Percentiles rank a stretch among this genome's conserved stretches.
phyloP scores from a whole-genome alignment of 2,888 invertebrate genomes.

The Osedax fenrisi region DNA sequence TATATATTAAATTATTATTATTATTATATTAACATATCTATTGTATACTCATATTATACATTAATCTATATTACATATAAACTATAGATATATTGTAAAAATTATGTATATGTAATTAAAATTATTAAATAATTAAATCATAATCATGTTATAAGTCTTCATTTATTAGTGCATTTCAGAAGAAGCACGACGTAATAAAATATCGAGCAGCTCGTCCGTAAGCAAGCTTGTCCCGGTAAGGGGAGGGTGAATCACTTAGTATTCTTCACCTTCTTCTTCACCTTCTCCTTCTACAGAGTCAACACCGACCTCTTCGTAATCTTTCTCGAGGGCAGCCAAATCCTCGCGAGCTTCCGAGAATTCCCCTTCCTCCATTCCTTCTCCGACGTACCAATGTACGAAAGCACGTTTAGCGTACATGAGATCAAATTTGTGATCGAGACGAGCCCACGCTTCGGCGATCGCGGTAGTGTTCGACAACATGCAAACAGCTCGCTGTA shows the following conservation, averaged over 20 bases:
- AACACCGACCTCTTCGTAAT: slow-evolving; percentile 45
- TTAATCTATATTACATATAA: too few relatives aligned
- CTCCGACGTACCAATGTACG: slow-evolving; percentile 72
- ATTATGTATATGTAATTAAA: too few relatives aligned
- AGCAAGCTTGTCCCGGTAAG: too few relatives aligned
- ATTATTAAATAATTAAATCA: too few relatives aligned
- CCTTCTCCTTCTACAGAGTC: slow-evolving; percentile 37
- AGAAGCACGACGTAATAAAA: too few relatives aligned
- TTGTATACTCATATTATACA: too few relatives aligned
- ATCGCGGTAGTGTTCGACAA: slow-evolving; percentile 82
- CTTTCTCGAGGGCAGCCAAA: slow-evolving; percentile 52
- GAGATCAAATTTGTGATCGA: slow-evolving; percentile 66
- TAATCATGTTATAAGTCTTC: too few relatives aligned
- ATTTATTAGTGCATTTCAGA: too few relatives aligned
- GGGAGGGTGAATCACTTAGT: not conserved
- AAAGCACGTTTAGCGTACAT: slow-evolving; percentile 75
- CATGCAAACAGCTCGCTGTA: slow-evolving; percentile 70
- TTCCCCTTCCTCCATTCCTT: slow-evolving; percentile 69
- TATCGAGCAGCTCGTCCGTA: too few relatives aligned
- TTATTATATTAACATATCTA: too few relatives aligned
- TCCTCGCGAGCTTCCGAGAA: slow-evolving; percentile 78
- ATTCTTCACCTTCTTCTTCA: slow-evolving; percentile 13
- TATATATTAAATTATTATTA: too few relatives aligned
- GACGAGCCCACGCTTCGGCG: slow-evolving; percentile 70
- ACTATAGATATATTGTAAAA: too few relatives aligned